Conservation (phyloP, 2,888 invertebrate genomes). For the Alitta virens region DNA sequence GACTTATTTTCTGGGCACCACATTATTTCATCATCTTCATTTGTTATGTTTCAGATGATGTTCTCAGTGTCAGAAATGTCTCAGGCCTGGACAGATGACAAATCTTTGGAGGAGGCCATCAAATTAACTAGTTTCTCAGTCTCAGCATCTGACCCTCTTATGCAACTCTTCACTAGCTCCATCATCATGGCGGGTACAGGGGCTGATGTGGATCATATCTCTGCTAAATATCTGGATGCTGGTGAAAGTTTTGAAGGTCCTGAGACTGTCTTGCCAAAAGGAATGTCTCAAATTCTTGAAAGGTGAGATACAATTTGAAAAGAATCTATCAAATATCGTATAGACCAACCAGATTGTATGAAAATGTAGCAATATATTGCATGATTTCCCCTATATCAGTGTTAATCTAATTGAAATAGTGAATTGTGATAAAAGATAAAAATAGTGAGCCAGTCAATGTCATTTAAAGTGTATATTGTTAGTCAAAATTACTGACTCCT, state of each 20-base stretch:
- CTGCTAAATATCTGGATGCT: not conserved
- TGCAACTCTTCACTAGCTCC: not conserved
- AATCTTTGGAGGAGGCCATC: not conserved
- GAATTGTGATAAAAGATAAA: no score
- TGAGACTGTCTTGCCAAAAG: not conserved
- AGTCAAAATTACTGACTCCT: no score
- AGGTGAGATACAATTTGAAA: not conserved
- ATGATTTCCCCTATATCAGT: no score
- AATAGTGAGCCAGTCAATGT: no score
- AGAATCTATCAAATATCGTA: no score
- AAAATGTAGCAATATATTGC: no score
- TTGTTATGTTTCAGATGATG: constrained; percentile 1
- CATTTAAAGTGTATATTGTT: no score
- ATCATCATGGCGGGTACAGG: not conserved
- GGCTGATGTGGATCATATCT: not conserved
- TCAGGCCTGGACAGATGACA: not conserved
- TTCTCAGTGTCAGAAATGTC: not conserved
- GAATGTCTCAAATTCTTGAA: not conserved
- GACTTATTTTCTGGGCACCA: no score
- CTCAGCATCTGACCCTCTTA: not conserved
- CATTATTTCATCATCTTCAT: no score
- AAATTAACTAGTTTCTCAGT: not conserved
- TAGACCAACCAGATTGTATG: no score
- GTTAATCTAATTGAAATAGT: no score
- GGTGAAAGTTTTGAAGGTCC: not conserved